Evolutionary conservation across 2,113 vertebrate species (phyloP).

Genomic region (Dryoscopus gambensis): DNA sequence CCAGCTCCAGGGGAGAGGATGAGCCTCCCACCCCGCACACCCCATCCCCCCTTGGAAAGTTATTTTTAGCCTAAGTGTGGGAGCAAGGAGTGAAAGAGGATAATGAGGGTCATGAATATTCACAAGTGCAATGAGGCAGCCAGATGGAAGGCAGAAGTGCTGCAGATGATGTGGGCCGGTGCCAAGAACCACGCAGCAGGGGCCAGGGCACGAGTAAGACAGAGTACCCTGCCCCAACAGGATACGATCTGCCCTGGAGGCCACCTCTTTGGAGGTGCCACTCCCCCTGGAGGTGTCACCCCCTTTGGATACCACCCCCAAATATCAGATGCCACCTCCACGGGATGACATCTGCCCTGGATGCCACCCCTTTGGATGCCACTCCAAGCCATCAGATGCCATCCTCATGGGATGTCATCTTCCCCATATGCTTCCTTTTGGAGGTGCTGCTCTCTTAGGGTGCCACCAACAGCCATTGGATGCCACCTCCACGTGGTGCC

Average conservation of each 20-base stretch:
- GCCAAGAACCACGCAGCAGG: constrained; percentile 28
- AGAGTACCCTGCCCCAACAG: background rate
- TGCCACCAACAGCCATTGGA: background rate
- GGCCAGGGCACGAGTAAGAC: background rate
- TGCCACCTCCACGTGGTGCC: background rate
- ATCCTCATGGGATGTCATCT: background rate
- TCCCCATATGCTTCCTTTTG: background rate
- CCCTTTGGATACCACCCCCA: background rate
- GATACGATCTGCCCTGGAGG: background rate
- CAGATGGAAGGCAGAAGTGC: constrained; percentile 67
- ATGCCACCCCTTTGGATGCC: background rate
- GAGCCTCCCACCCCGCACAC: rapidly evolving
- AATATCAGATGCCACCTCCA: background rate
- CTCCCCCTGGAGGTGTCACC: background rate
- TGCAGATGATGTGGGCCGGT: constrained; percentile 65
- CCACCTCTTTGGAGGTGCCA: background rate
- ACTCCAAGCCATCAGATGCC: background rate
- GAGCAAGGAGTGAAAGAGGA: constrained; percentile 53
- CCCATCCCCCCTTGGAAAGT: constrained; percentile 14
- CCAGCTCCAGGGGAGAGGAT: background rate
- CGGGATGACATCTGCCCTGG: background rate
- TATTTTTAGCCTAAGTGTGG: constrained; percentile 65
- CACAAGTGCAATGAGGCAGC: constrained; percentile 43
- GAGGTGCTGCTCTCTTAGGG: background rate
- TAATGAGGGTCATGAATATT: constrained; percentile 68